These are phyloP conservation scores for Nymphalis c-album DNA, from an alignment of 2,888 invertebrate species.

Conservation along the genomic window DNA sequence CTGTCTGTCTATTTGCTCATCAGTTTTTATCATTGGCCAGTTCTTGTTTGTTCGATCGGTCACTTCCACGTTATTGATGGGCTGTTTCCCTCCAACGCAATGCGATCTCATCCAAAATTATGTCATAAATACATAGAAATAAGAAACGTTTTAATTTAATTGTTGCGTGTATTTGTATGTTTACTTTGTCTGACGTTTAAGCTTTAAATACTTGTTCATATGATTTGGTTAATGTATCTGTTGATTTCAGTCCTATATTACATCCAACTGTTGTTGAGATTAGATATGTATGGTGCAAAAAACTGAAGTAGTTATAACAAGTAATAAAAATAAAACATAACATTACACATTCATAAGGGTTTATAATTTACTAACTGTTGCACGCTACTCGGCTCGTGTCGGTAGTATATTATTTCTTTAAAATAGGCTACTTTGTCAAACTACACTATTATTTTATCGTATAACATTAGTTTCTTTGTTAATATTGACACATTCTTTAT, in stretches of 20 bases:
- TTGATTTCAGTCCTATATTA: constrained; percentile 25
- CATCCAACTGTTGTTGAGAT: constrained; percentile 26
- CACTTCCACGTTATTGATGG: constrained; percentile 78
- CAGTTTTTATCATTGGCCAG: constrained; percentile 81
- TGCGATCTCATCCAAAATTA: constrained; percentile 46
- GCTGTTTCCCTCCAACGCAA: constrained; percentile 61
- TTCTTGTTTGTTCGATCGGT: constrained; percentile 78
- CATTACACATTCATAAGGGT: not conserved
- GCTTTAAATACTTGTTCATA: constrained; percentile 44
- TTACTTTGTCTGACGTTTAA: constrained; percentile 37
- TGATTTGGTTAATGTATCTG: constrained; percentile 45
- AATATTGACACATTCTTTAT: too few relatives aligned
- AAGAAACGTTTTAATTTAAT: constrained; percentile 40
- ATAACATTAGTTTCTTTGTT: too few relatives aligned
- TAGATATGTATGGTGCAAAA: constrained; percentile 11
- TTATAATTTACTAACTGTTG: not conserved
- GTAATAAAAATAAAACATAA: too few relatives aligned
- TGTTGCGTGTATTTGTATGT: constrained; percentile 33
- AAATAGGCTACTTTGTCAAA: too few relatives aligned
- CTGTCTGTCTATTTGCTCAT: constrained; percentile 79
- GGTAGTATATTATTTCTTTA: too few relatives aligned
- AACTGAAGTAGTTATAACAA: constrained; percentile 20
- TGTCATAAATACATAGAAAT: constrained; percentile 39
- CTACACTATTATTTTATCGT: too few relatives aligned
- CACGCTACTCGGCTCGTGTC: too few relatives aligned